These are phyloP conservation scores for Dorcus hopei DNA, from an alignment of 2,888 invertebrate genomes.

Conservation along the genomic window DNA sequence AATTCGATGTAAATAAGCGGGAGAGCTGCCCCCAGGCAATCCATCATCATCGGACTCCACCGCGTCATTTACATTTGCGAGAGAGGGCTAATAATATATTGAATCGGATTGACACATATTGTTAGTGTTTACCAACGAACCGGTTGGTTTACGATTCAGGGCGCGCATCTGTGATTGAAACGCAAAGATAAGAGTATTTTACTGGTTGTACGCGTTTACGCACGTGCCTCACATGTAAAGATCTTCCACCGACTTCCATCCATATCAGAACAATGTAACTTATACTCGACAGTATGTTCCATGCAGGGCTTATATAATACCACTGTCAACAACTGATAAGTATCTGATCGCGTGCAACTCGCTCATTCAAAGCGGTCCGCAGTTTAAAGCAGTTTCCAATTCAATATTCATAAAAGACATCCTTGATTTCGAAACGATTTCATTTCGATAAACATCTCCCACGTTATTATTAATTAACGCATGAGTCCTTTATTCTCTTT, in stretches of 20 bases:
- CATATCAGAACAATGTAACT: constrained; percentile 26
- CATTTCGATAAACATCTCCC: constrained; percentile 23
- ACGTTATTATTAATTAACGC: neutral
- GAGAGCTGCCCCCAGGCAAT: constrained; percentile 14
- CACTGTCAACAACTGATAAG: constrained; percentile 30
- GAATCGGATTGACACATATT: constrained; percentile 27
- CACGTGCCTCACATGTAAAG: constrained; percentile 28
- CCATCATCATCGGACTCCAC: constrained; percentile 17
- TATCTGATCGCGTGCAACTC: constrained; percentile 29
- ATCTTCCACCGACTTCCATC: constrained; percentile 22
- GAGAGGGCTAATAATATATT: constrained; percentile 25
- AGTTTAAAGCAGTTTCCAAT: constrained; percentile 26
- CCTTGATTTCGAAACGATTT: constrained; percentile 25
- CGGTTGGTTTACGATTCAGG: constrained; percentile 18
- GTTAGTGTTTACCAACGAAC: constrained; percentile 14
- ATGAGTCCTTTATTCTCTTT: neutral
- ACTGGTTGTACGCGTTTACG: constrained; percentile 19
- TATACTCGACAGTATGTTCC: constrained; percentile 20
- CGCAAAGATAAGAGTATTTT: constrained; percentile 29
- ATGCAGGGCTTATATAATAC: neutral
- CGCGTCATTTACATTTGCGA: constrained; percentile 18
- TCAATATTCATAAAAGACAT: constrained; percentile 31
- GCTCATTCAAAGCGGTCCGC: constrained; percentile 21
- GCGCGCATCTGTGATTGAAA: constrained; percentile 30
- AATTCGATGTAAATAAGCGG: constrained; percentile 24